Evolutionary conservation across 2,888 invertebrate species (phyloP).

Genomic region (Apoderus coryli): DNA sequence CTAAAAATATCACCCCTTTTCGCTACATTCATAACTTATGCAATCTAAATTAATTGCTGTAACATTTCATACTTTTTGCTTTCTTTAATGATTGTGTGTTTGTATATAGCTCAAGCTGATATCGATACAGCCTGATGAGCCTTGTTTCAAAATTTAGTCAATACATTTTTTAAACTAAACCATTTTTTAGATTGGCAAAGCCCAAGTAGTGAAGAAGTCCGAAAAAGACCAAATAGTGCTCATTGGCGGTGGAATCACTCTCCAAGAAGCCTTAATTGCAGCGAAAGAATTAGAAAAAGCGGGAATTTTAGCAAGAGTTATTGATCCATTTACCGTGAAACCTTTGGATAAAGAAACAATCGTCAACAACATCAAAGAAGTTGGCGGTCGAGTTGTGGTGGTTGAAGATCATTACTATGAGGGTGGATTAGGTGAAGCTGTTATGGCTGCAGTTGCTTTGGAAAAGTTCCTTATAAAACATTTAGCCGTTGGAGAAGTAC

Average conservation of each 20-base stretch:
- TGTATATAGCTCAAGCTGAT: no score
- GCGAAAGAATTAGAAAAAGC: constrained; percentile 54
- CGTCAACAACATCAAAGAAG: constrained; percentile 57
- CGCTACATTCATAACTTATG: no score
- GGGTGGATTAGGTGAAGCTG: constrained; percentile 95
- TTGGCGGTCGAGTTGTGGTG: constrained; percentile 71
- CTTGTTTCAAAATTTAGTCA: no score
- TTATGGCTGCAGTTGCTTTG: constrained; percentile 62
- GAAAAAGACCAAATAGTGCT: constrained; percentile 67
- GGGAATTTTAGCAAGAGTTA: constrained; percentile 64
- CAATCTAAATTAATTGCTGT: no score
- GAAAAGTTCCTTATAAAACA: constrained; percentile 59
- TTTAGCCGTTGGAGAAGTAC: constrained; percentile 68
- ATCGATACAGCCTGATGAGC: no score
- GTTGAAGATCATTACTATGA: constrained; percentile 97
- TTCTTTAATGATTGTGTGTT: no score
- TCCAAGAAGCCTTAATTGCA: constrained; percentile 80
- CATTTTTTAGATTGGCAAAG: constrained; percentile 58
- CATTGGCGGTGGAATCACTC: constrained; percentile 87
- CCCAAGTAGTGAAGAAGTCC: constrained; percentile 64
- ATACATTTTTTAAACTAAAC: no score
- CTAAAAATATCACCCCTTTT: no score
- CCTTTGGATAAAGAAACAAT: constrained; percentile 78
- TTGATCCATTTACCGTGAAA: constrained; percentile 95
- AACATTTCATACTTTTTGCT: no score